Conservation (phyloP, 1,140 invertebrate genomes). For the Drosophila suzukii region DNA sequence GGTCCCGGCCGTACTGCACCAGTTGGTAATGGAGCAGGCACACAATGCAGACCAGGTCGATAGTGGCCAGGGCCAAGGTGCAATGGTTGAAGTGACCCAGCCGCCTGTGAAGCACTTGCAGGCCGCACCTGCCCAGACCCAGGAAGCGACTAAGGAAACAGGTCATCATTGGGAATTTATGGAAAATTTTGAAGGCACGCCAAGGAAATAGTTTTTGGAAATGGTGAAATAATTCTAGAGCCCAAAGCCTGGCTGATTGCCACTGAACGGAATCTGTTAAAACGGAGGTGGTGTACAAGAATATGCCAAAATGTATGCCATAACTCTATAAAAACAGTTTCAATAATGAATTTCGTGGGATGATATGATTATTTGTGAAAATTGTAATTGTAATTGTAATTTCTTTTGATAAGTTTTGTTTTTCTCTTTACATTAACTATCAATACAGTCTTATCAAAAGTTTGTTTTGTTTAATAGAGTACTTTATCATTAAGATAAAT, state of each 20-base stretch:
- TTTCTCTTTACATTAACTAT: too few species aligned
- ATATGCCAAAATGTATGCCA: too few species aligned
- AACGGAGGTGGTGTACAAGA: too few species aligned
- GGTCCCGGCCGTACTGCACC: slow-evolving; percentile 34
- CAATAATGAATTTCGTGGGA: too few species aligned
- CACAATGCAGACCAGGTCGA: slow-evolving; percentile 41
- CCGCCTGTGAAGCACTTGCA: not conserved
- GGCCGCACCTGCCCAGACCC: slow-evolving; percentile 7
- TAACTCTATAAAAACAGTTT: too few species aligned
- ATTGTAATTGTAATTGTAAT: too few species aligned
- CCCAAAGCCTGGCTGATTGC: slow-evolving; percentile 1
- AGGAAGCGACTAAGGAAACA: slow-evolving; percentile 28
- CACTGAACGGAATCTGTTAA: not conserved
- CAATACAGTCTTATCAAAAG: too few species aligned
- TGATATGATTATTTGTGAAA: too few species aligned
- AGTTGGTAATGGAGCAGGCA: slow-evolving; percentile 47
- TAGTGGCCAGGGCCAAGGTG: slow-evolving; percentile 29
- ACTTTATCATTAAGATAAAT: too few species aligned
- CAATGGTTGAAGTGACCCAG: slow-evolving; percentile 34
- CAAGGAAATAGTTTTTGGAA: slow-evolving; percentile 10
- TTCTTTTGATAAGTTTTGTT: too few species aligned
- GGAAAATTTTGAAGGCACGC: slow-evolving; percentile 31
- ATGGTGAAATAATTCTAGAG: not conserved
- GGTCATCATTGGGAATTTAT: slow-evolving; percentile 11
- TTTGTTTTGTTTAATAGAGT: too few species aligned